Evolutionary conservation across 2,888 invertebrate genomes (phyloP).

Genomic region (Athalia cordata): DNA sequence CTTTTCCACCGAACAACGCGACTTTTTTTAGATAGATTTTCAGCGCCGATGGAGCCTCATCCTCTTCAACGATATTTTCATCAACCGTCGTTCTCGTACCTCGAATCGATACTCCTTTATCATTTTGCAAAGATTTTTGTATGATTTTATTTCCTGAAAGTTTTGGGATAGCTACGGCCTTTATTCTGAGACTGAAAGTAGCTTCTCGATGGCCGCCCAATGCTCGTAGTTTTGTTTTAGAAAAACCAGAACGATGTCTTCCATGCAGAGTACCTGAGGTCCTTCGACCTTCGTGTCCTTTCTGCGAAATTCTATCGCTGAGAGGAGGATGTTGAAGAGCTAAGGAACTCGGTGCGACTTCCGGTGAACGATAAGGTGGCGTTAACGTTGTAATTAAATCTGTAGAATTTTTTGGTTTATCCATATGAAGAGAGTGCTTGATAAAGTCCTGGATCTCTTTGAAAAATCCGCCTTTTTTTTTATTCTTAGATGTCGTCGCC

Average conservation of each 20-base stretch:
- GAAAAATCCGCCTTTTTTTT: constrained; percentile 13
- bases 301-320: not conserved
- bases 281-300: not conserved
- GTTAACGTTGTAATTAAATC: not conserved
- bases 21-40: too few species aligned
- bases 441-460: constrained; percentile 9
- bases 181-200: constrained; percentile 24
- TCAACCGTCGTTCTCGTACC: too few species aligned
- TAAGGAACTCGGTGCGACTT: not conserved
- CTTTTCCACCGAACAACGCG: too few species aligned
- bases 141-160: not conserved
- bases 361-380: too few species aligned
- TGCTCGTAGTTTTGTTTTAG: not conserved
- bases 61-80: too few species aligned
- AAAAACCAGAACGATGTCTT: too few species aligned
- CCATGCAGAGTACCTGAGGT: too few species aligned
- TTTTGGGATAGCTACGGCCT: constrained; percentile 11
- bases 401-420: not conserved
- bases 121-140: too few species aligned
- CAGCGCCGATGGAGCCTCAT: too few species aligned
- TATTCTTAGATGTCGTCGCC: not conserved
- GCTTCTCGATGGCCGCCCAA: not conserved
- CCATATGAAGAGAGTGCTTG: constrained; percentile 24
- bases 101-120: too few species aligned
- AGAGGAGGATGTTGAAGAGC: not conserved